phyloP scores from a whole-genome alignment of 2,797 vertebrate species.

The Leptodactylus fallax region DNA sequence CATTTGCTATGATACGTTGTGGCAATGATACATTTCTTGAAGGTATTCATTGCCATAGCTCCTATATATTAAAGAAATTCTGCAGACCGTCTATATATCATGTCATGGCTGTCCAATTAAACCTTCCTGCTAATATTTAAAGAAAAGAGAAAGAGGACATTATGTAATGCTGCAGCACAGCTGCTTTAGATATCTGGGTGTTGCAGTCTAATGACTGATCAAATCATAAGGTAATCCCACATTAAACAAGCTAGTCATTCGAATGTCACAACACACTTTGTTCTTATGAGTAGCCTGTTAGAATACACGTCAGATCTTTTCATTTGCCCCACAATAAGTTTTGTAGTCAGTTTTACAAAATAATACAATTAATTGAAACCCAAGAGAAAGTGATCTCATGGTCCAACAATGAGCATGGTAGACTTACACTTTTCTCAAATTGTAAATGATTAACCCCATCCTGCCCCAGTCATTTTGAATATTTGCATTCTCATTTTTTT shows the following conservation, averaged over 20 bases:
- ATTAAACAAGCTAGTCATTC: constrained; percentile 30
- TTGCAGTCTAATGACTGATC: constrained; percentile 22
- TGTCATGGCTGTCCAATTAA: constrained; percentile 19
- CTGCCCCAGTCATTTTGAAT: too few relatives aligned
- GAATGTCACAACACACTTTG: constrained; percentile 23
- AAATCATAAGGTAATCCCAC: constrained; percentile 26
- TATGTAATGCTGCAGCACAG: constrained; percentile 22
- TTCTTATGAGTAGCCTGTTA: constrained; percentile 8
- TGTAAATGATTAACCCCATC: neutral
- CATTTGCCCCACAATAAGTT: neutral
- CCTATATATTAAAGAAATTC: neutral
- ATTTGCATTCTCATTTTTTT: too few relatives aligned
- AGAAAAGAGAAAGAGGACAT: neutral
- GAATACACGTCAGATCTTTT: neutral
- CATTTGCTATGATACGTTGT: too few relatives aligned
- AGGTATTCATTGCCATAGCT: too few relatives aligned
- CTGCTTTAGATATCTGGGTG: constrained; percentile 27
- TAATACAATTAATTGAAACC: neutral
- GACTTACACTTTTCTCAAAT: neutral
- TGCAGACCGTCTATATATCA: neutral
- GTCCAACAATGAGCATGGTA: neutral
- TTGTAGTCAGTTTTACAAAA: neutral
- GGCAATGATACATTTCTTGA: neutral
- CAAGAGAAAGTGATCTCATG: constrained; percentile 8
- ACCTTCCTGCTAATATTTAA: constrained; percentile 22